These are phyloP conservation scores for Willisornis vidua DNA, from an alignment of 2,113 vertebrate genomes.

Conservation along the genomic window DNA sequence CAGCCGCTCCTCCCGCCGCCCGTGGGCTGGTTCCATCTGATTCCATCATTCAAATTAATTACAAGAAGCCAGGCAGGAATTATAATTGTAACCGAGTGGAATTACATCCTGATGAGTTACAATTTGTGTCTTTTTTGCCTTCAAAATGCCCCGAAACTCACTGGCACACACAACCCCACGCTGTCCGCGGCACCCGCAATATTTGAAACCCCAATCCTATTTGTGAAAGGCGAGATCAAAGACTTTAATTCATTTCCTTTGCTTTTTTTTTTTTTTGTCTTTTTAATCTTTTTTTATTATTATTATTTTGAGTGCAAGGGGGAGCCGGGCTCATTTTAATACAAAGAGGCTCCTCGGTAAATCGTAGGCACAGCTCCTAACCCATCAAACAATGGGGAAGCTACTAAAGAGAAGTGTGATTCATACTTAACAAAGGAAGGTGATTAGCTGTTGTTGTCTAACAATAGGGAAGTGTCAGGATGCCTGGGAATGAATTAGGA, in stretches of 20 bases:
- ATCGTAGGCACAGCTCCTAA: conserved; percentile 44
- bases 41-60: conserved; percentile 28
- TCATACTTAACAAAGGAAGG: conserved; percentile 55
- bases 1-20: neutral
- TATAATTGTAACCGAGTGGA: conserved; percentile 7
- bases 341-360: conserved; percentile 41
- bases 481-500: conserved; percentile 64
- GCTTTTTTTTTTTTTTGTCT: neutral
- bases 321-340: conserved; percentile 1
- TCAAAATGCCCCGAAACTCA: neutral
- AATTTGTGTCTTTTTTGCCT: neutral
- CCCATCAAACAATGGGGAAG: conserved; percentile 51
- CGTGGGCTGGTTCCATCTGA: neutral
- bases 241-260: conserved; percentile 40
- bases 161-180: neutral
- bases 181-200: neutral
- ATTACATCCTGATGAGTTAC: conserved; percentile 40
- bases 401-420: conserved; percentile 64
- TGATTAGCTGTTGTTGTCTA: conserved; percentile 54
- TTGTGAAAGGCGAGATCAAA: conserved; percentile 41
- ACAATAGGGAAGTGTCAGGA: conserved; percentile 46
- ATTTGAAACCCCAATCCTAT: neutral
- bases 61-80: conserved; percentile 36
- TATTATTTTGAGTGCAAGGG: neutral
- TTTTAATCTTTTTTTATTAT: neutral